phyloP scores from a whole-genome alignment of 2,888 invertebrate species.

The Thereva unica region DNA sequence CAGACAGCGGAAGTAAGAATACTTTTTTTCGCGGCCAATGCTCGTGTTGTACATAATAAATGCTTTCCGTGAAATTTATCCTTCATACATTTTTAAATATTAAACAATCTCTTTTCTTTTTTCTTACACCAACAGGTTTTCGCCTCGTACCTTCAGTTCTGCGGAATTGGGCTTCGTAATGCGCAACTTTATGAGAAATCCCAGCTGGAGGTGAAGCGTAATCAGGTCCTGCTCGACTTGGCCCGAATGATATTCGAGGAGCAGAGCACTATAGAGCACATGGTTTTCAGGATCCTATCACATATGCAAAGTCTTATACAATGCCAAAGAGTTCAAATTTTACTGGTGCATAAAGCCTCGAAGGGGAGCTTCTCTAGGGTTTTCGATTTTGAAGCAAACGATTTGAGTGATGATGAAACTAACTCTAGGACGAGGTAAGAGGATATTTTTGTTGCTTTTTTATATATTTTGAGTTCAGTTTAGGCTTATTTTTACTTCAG shows the following conservation, averaged over 20 bases:
- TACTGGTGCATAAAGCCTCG: conserved; percentile 87
- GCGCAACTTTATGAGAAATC: conserved; percentile 96
- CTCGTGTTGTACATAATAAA: no score
- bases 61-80: no score
- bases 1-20: no score
- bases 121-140: conserved; percentile 68
- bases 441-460: conserved; percentile 29
- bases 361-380: conserved; percentile 92
- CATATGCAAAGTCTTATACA: conserved; percentile 93
- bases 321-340: conserved; percentile 93
- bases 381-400: conserved; percentile 91
- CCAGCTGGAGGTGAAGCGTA: conserved; percentile 91
- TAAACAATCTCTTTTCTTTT: not conserved
- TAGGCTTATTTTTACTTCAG: no score
- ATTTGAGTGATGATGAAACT: conserved; percentile 79
- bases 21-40: no score
- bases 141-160: conserved; percentile 91
- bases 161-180: conserved; percentile 92
- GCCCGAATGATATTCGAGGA: conserved; percentile 97
- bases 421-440: conserved; percentile 74
- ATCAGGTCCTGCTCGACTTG: conserved; percentile 90
- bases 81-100: no score
- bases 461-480: not conserved
- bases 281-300: conserved; percentile 89
- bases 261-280: conserved; percentile 94